These are phyloP conservation scores for Phocides pigmalion DNA, from an alignment of 1,140 invertebrate species.

Conservation along the genomic window DNA sequence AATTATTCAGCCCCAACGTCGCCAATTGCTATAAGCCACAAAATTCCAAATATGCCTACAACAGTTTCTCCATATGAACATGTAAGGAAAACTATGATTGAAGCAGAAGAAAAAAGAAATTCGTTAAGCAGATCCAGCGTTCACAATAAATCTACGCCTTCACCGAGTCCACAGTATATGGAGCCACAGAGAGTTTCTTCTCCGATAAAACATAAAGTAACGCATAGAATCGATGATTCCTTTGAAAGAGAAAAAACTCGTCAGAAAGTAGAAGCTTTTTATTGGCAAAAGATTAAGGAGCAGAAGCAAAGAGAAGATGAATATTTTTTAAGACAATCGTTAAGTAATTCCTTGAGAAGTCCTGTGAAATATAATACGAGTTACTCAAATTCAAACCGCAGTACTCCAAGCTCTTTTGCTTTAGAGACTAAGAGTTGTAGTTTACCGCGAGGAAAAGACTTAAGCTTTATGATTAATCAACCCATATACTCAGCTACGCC, in stretches of 20 bases:
- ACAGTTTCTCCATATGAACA: constrained; percentile 73
- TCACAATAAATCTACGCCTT: constrained; percentile 52
- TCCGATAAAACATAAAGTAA: constrained; percentile 31
- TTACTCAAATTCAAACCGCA: constrained; percentile 55
- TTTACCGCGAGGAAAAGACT: constrained; percentile 55
- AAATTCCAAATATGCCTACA: constrained; percentile 71
- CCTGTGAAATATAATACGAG: constrained; percentile 33
- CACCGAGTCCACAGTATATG: constrained; percentile 43
- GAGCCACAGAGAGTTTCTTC: constrained; percentile 34
- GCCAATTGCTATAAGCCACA: constrained; percentile 62
- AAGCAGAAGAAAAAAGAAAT: constrained; percentile 70
- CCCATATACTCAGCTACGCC: constrained; percentile 44
- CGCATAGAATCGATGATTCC: constrained; percentile 39
- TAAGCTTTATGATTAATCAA: constrained; percentile 50
- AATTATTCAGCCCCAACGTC: constrained; percentile 77
- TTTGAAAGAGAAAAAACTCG: constrained; percentile 73
- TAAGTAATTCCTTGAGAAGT: constrained; percentile 46
- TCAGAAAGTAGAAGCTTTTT: constrained; percentile 85
- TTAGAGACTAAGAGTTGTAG: constrained; percentile 57
- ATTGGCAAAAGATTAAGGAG: constrained; percentile 85
- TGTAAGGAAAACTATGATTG: constrained; percentile 66
- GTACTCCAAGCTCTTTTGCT: constrained; percentile 56
- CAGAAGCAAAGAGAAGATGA: constrained; percentile 84
- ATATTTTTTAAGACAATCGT: constrained; percentile 70
- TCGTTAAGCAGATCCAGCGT: constrained; percentile 54